A percentile compares a stretch with the other conserved stretches of the same genome.
Conservation (phyloP, 2,888 invertebrate species). For the Molorchus minor region DNA sequence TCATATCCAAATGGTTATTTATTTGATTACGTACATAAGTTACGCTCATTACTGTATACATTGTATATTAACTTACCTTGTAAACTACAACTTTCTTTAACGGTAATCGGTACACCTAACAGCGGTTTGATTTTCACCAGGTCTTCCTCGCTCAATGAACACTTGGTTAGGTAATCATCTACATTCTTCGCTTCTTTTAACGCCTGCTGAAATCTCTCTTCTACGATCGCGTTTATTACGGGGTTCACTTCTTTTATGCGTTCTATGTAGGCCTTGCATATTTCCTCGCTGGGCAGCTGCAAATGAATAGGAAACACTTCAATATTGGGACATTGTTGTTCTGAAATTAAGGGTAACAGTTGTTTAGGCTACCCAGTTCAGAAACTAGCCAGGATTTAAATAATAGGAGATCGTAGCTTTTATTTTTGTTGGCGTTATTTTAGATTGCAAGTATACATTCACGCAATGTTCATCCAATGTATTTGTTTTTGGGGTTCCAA, state of each 20-base stretch:
- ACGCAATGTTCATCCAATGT: no score
- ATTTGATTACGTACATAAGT: no score
- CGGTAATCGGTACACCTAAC: conserved; percentile 82
- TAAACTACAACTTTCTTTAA: conserved; percentile 81
- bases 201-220: conserved; percentile 79
- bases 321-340: no score
- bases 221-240: conserved; percentile 80
- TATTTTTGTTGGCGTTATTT: no score
- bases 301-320: conserved; percentile 48
- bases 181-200: conserved; percentile 76
- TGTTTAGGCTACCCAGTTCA: no score
- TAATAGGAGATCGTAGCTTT: no score
- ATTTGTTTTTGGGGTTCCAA: no score
- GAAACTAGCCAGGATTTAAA: no score
- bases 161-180: conserved; percentile 63
- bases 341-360: no score
- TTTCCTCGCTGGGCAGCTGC: conserved; percentile 75
- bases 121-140: conserved; percentile 68
- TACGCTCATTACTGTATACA: no score
- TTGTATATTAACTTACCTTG: conserved; percentile 70
- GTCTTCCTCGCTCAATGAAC: conserved; percentile 43
- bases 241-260: conserved; percentile 82
- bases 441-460: no score
- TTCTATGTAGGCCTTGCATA: conserved; percentile 77
- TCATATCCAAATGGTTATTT: no score